Base-by-base conservation (phyloP, 2,113 vertebrate species). In the Zosterops borbonicus region DNA sequence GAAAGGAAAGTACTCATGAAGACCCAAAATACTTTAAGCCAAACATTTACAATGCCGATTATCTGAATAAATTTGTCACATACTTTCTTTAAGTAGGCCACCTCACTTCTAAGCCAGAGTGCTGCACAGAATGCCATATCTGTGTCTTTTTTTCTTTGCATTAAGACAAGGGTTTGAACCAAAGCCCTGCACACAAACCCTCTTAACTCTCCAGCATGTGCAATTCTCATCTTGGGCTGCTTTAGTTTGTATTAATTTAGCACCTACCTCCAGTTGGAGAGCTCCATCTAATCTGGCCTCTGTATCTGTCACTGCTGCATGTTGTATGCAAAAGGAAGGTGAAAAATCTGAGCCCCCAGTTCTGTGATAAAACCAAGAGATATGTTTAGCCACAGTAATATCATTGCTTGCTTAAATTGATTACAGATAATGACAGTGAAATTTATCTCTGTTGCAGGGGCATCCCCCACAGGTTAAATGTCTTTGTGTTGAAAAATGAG, bases 211-310 rank as follows among this genome's bases (percentile, higher is more conserved):
- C 9, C 42, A 92, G 76, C 31, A 59, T 69, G 69, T 75, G 31
- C 58, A 76, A 50, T 93, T 81, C 42, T 10, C 62, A 65, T 92
- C 83, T 58, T 87, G 86, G 96, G 86, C 73, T 88, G 69, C 77
- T 96, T 90, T 58, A 29, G n/a, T 90, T 64, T 84, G 62, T 89
- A 58, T 90, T 93, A 68, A 53, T 93, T 92, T 84, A 87, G 44
- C 73, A 83, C 33, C 49, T 33, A 3, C 44, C 69, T 92, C 64
- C 56, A 93, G 0, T 3, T 49, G 65, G 80, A 90, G 53, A 87
- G 21, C 28, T 93, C 47, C 49, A 20, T 62, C 73, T 90, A 71
- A 93, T 92, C 83, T 83, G 47, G 27, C 59, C 35, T 80, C 55
- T 70, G 46, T 52, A 74, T 60, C 68, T 3, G 4, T 81, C 71